Base-by-base conservation (phyloP, 2,888 invertebrate genomes). In the Ichneumon xanthorius region DNA sequence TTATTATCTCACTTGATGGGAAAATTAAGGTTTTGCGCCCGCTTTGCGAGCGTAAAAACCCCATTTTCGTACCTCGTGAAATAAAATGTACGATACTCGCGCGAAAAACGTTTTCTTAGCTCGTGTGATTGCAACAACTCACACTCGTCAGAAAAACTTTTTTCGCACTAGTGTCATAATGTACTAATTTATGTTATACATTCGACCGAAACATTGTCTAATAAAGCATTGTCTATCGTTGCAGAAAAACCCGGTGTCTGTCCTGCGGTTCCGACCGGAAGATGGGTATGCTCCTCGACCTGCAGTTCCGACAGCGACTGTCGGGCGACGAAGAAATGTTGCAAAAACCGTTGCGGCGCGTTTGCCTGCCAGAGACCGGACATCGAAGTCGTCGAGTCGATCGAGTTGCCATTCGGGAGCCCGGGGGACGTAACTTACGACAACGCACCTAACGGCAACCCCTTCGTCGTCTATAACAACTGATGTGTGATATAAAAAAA, bases 221-320 rank as follows among this genome's bases (percentile, higher is more conserved):
- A 37, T 9, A 9, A 4, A 2, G 9, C 7, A 0, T 37, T 76
- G 0, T 22, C 40, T 67, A 79, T 67, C 37, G 70, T 87, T 94
- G 0, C 94, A 95, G 95, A 94, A 68, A 95, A 95, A 87, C 89
- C 93, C 30, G 96, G 96, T 48, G 92, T 89, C 0, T 96, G 96
- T 63, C 95, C 96, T 0, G 93, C 94, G 63, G 89, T 86, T 63
- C 95, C 95, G 0, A 94, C 94, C 0, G 95, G 95, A 0, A 93
- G 93, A 82, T 96, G 96, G 96, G 93, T 95, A 0, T 96, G 96
- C 85, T 93, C 95, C 0, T 94, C 95, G 88, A 95, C 94, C 0
- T 96, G 96, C 87, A 95, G 94, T 0, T 91, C 94, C 0, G 96
- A 96, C 91, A 94, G 94, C 0, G 95, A 96, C 91, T 96, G 96